phyloP scores from a whole-genome alignment of 2,797 vertebrate genomes.

The Yasuhikotakia modesta region DNA sequence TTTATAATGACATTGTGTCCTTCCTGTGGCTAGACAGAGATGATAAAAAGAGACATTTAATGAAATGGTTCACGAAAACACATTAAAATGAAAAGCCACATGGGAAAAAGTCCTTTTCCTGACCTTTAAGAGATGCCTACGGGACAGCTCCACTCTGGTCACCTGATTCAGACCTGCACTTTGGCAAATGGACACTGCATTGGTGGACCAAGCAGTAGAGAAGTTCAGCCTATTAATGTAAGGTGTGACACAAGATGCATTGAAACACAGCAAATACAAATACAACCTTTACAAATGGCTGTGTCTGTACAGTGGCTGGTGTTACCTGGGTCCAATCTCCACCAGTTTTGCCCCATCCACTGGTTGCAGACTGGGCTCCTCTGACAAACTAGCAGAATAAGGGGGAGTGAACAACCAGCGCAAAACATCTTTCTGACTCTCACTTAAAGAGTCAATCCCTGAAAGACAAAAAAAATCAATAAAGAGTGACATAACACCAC shows the following conservation, averaged over 20 bases:
- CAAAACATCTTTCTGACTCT: conserved; percentile 76
- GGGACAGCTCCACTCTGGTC: conserved; percentile 83
- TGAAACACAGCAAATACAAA: neutral
- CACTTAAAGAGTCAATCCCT: conserved; percentile 71
- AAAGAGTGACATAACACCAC: neutral
- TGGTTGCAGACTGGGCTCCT: conserved; percentile 74
- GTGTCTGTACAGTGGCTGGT: neutral
- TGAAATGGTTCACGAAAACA: neutral
- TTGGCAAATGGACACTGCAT: conserved; percentile 86
- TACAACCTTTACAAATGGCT: neutral
- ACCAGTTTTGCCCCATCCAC: conserved; percentile 75
- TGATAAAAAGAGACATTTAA: neutral
- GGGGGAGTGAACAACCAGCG: conserved; percentile 84
- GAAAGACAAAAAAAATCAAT: conserved; percentile 29
- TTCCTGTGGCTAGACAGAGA: conserved; percentile 25
- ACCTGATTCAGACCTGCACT: conserved; percentile 79
- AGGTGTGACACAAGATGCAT: neutral
- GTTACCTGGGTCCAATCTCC: conserved; percentile 87
- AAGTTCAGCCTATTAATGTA: conserved; percentile 82
- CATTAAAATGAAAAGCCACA: neutral
- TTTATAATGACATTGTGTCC: conserved; percentile 31
- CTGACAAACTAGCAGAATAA: conserved; percentile 71
- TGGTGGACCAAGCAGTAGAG: conserved; percentile 88
- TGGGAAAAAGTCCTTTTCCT: conserved; percentile 6
- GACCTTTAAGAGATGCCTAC: conserved; percentile 85